Conservation (phyloP, 2,888 invertebrate species). For the Mesorhabditis spiculigera region DNA sequence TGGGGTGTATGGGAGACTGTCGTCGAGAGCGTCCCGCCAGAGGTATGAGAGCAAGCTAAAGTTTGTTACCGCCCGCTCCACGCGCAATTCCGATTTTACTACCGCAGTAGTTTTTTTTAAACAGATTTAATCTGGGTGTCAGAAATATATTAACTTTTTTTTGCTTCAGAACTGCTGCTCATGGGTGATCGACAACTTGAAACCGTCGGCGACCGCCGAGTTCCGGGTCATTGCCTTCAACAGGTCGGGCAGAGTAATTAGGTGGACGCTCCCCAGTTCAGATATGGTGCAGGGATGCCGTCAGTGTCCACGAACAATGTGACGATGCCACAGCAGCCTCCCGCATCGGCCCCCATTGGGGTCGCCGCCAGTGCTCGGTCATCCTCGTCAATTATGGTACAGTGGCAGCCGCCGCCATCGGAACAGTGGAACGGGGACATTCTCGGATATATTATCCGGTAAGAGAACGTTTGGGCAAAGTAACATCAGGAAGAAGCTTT, state of each 20-base stretch:
- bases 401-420: constrained; percentile 89
- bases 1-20: constrained; percentile 62
- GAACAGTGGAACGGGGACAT: constrained; percentile 93
- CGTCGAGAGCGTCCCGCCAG: constrained; percentile 70
- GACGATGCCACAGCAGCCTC: constrained; percentile 84
- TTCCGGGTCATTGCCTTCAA: constrained; percentile 95
- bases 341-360: constrained; percentile 87
- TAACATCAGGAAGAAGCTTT: not conserved
- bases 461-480: not conserved
- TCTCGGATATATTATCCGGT: constrained; percentile 78
- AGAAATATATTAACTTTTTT: too few relatives aligned
- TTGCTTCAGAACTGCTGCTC: constrained; percentile 31
- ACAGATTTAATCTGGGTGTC: too few relatives aligned
- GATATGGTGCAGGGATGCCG: constrained; percentile 34
- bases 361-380: constrained; percentile 91
- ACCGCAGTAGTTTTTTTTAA: too few relatives aligned
- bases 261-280: constrained; percentile 53
- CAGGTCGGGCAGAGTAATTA: constrained; percentile 85
- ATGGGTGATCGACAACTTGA: constrained; percentile 69
- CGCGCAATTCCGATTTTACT: too few relatives aligned
- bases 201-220: constrained; percentile 91
- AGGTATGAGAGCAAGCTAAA: constrained; percentile 18
- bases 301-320: constrained; percentile 82
- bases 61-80: too few relatives aligned
- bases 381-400: constrained; percentile 89